These are phyloP conservation scores for Malurus melanocephalus DNA, from an alignment of 2,113 vertebrate species.

Conservation along the genomic window DNA sequence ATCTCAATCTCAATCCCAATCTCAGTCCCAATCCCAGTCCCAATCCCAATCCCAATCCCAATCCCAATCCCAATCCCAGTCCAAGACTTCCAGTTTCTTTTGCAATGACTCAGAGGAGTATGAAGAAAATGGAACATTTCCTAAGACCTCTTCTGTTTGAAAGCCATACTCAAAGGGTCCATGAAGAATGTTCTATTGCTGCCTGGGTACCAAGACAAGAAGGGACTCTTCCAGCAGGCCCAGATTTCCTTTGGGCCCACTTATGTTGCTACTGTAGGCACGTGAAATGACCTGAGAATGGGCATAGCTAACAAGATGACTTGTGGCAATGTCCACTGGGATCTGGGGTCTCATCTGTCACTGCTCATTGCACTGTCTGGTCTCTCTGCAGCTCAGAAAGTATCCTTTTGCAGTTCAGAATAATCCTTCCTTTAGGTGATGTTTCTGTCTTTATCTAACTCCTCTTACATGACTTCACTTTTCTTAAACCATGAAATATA, in stretches of 20 bases:
- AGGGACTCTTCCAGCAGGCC: neutral
- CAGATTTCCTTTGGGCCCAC: neutral
- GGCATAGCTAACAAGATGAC: neutral
- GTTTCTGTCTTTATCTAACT: neutral
- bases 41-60: too few species aligned
- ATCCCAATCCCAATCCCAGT: neutral
- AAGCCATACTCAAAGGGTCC: neutral
- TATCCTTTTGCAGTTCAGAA: neutral
- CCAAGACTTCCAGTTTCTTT: neutral
- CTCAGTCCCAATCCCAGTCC: too few species aligned
- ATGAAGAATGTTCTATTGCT: neutral
- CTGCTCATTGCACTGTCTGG: neutral
- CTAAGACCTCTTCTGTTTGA: neutral
- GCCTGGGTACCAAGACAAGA: neutral
- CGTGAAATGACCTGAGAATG: neutral
- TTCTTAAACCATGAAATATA: neutral
- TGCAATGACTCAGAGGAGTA: neutral
- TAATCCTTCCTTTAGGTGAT: constrained; percentile 9
- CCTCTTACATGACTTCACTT: constrained; percentile 8
- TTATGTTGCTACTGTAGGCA: neutral
- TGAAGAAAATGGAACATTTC: neutral
- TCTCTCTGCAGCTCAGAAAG: neutral
- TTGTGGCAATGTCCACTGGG: neutral
- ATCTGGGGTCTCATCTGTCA: neutral
- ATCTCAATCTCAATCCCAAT: too few species aligned